Base-by-base conservation (phyloP, 2,797 vertebrate genomes). In the Triplophysa yarkandensis region DNA sequence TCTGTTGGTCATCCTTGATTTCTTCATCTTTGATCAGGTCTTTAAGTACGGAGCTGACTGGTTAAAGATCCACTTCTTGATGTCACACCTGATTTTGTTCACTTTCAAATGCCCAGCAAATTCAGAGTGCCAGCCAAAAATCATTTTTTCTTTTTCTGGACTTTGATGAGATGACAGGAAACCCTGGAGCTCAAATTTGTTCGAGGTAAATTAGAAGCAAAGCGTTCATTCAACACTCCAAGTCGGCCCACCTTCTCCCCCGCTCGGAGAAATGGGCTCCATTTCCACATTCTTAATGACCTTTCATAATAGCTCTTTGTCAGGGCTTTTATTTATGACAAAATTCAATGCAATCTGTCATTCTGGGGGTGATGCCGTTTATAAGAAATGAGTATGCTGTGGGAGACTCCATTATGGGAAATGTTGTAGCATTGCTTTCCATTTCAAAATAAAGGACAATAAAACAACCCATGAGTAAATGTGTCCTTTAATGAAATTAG, bases 291-390 rank as follows among this genome's bases (percentile, higher is more conserved):
- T 87, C 86, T 78, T 88, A 89, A 89, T 83, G 71, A 84, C 84
- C 83, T 84, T 68, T 77, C 84, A 82, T 89, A 89, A 90, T 91
- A 84, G 86, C 77, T 87, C 85, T 86, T 88, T 89, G 87, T 88
- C 85, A 88, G 82, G 77, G 80, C 83, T 84, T 85, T 89, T 89
- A 91, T 93, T 91, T 90, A 91, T 90, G 86, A 84, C 78, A 80
- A 78, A 81, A 88, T 89, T 90, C 62, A 82, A 87, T 90, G 88
- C 87, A 88, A 90, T 88, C 85, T 77, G 83, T 90, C 90, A 87
- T 84, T 86, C 84, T 79, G 78, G 73, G 46, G 64, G 23, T n/a
- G 55, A 68, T 75, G 55, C 17, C 13, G 43, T 48, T 68, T 68
- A 61, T 75, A 67, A 60, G 43, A 68, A 75, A 75, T 61, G 52